Evolutionary conservation across 2,113 vertebrate genomes (phyloP).

Genomic region (Nannobrachium achirus): DNA sequence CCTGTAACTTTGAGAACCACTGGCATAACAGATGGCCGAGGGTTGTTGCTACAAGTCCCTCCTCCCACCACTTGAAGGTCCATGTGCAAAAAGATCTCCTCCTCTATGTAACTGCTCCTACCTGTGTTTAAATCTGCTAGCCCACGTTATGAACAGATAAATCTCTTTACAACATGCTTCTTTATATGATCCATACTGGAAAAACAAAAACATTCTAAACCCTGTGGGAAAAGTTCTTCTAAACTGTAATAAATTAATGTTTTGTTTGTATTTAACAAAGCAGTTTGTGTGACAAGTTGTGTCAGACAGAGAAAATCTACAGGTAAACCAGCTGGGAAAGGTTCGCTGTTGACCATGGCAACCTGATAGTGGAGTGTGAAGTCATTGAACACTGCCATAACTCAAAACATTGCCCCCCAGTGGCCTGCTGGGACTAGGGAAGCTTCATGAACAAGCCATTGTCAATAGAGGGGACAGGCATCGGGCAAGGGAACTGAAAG

Average conservation of each 20-base stretch:
- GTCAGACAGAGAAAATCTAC: slow-evolving; percentile 21
- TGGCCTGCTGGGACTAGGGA: slow-evolving; percentile 57
- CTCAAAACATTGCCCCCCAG: slow-evolving; percentile 1
- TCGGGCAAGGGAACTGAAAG: slow-evolving; percentile 90
- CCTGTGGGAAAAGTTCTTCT: slow-evolving; percentile 63
- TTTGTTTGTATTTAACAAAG: slow-evolving; percentile 43
- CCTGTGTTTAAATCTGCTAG: slow-evolving; percentile 46
- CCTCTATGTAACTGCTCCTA: slow-evolving; percentile 48
- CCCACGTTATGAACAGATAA: slow-evolving; percentile 58
- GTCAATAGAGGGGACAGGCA: slow-evolving; percentile 89
- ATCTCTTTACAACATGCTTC: slow-evolving; percentile 79
- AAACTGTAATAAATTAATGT: slow-evolving; percentile 68
- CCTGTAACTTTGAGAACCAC: too few species aligned
- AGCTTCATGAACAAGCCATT: slow-evolving; percentile 87
- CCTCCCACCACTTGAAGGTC: slow-evolving; percentile 60
- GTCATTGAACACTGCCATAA: slow-evolving; percentile 13
- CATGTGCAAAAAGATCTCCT: slow-evolving; percentile 74
- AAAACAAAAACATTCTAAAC: slow-evolving; percentile 61
- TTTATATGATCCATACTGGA: slow-evolving; percentile 52
- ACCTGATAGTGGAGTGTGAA: slow-evolving; percentile 37
- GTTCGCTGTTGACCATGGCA: slow-evolving; percentile 39
- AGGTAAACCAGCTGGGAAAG: slow-evolving; percentile 41
- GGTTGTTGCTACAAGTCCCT: slow-evolving; percentile 58
- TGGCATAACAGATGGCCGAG: slow-evolving; percentile 26
- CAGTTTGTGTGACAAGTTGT: slow-evolving; percentile 43